A percentile compares a stretch with the other conserved stretches of the same genome.
Conservation (phyloP, 2,888 invertebrate genomes). For the Metallyticus violacea region DNA sequence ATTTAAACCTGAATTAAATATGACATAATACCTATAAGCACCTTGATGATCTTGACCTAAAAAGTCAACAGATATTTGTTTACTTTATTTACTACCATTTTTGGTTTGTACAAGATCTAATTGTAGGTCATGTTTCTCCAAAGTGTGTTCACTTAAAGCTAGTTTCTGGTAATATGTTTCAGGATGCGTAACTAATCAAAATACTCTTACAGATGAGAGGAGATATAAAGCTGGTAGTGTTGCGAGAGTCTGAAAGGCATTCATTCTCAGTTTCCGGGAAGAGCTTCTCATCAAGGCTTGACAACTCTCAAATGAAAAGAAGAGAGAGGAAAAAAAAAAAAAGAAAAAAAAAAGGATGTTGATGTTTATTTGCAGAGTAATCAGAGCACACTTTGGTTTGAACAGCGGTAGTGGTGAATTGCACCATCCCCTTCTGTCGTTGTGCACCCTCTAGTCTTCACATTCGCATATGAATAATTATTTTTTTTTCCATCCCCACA, state of each 20-base stretch:
- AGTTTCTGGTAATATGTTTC: neutral
- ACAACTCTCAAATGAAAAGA: neutral
- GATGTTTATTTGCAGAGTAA: neutral
- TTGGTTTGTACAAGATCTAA: too few relatives aligned
- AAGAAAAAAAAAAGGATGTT: neutral
- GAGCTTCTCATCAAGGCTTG: neutral
- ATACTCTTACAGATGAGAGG: neutral
- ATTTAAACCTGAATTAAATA: too few relatives aligned
- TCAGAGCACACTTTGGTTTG: neutral
- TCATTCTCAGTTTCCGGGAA: neutral
- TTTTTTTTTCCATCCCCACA: neutral
- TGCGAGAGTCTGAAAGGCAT: neutral
- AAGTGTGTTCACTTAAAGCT: neutral
- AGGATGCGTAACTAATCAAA: neutral
- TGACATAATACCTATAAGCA: too few relatives aligned
- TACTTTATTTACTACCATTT: too few relatives aligned
- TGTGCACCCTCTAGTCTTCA: neutral
- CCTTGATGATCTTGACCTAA: too few relatives aligned
- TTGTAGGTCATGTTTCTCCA: too few relatives aligned
- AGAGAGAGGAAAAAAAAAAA: too few relatives aligned
- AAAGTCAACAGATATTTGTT: too few relatives aligned
- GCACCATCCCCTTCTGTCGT: neutral
- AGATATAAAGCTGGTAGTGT: neutral
- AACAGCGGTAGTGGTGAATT: neutral
- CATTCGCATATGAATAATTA: neutral